Evolutionary conservation across 2,797 vertebrate genomes (phyloP).

Genomic region (Glossophaga mutica): DNA sequence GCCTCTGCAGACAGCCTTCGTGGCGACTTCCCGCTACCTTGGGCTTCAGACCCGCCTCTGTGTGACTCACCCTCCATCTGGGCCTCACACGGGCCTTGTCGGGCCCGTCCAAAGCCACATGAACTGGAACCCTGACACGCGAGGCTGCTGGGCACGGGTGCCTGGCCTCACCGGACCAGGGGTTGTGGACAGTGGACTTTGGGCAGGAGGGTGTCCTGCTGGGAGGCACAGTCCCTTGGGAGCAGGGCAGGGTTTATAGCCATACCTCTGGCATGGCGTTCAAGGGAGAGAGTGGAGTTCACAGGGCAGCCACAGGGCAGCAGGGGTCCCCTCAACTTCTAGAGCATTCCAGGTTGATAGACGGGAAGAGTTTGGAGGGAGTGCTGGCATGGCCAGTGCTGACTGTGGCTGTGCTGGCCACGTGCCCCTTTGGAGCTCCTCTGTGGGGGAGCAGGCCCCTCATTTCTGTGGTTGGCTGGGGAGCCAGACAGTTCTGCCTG

Average conservation of each 20-base stretch:
- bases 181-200: neutral
- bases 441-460: neutral
- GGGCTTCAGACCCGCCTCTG: neutral
- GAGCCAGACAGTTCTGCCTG: neutral
- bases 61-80: neutral
- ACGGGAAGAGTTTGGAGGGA: neutral
- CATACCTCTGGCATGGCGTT: no score
- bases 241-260: neutral
- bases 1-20: neutral
- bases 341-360: no score
- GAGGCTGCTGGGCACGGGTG: rapidly evolving
- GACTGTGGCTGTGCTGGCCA: neutral
- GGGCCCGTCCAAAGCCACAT: neutral
- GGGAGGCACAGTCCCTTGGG: rapidly evolving
- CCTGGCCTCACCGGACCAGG: neutral
- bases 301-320: neutral
- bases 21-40: rapidly evolving
- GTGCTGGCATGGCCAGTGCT: neutral
- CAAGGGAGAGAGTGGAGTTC: neutral
- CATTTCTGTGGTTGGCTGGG: neutral
- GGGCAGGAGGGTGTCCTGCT: no score
- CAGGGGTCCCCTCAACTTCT: neutral
- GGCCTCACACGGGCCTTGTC: neutral
- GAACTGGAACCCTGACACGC: rapidly evolving
- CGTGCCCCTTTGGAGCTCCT: neutral